Evolutionary conservation across 2,797 vertebrate species (phyloP).

Genomic region (Danio choprae): DNA sequence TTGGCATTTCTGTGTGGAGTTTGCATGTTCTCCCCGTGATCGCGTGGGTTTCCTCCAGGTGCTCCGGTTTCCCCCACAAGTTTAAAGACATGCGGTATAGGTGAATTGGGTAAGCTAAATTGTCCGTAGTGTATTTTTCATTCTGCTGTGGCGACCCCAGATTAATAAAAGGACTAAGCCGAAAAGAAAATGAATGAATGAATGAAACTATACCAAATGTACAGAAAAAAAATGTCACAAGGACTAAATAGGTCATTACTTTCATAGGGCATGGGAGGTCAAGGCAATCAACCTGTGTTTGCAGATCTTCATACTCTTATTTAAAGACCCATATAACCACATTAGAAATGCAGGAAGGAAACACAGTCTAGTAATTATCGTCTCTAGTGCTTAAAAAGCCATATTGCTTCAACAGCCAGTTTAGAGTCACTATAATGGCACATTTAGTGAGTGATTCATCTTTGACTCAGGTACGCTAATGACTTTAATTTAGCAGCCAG

Average conservation of each 20-base stretch:
- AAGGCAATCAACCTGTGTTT: constrained; percentile 27
- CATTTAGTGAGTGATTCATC: constrained; percentile 1
- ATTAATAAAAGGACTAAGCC: no score
- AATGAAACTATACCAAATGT: not conserved
- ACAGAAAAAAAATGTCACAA: constrained; percentile 2
- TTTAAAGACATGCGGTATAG: no score
- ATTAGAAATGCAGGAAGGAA: not conserved
- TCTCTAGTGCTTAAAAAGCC: not conserved
- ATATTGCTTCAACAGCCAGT: not conserved
- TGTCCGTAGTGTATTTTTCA: no score
- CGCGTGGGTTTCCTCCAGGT: no score
- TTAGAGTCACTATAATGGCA: not conserved
- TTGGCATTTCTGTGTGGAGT: no score
- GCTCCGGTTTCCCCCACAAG: no score
- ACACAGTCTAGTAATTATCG: not conserved
- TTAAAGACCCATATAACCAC: constrained; percentile 3
- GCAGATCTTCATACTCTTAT: not conserved
- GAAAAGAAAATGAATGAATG: no score
- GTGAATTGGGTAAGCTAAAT: no score
- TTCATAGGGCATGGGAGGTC: not conserved
- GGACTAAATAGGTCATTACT: constrained; percentile 7
- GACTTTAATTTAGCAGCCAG: not conserved
- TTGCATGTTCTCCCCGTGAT: no score
- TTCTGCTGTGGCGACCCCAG: no score
- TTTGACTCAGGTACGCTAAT: not conserved